These are phyloP conservation scores for Hypotaenidia okinawae DNA, from an alignment of 2,797 vertebrate genomes.

Conservation along the genomic window DNA sequence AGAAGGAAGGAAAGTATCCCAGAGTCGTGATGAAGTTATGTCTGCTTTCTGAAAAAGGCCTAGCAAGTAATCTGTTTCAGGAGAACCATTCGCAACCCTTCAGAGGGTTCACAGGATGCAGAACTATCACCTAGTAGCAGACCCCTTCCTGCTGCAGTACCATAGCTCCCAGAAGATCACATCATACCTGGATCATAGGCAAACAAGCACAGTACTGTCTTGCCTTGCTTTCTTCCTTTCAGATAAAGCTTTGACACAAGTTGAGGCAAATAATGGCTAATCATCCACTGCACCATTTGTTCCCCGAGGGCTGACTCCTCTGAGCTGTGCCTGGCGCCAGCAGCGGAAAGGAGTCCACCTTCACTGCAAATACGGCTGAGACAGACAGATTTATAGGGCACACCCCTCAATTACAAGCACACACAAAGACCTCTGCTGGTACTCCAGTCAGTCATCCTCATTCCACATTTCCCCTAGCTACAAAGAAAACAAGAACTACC, in stretches of 20 bases:
- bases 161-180: not conserved
- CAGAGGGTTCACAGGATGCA: not conserved
- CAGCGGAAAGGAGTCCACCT: not conserved
- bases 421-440: not conserved
- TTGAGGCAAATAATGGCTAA: not conserved
- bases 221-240: not conserved
- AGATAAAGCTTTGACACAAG: not conserved
- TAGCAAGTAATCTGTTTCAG: not conserved
- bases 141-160: not conserved
- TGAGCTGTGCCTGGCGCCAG: not conserved
- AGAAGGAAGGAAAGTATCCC: not conserved
- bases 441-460: not conserved
- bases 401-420: not conserved
- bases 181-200: not conserved
- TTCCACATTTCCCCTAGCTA: not conserved
- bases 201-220: not conserved
- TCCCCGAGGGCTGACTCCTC: fast-evolving
- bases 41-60: not conserved
- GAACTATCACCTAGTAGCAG: not conserved
- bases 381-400: not conserved
- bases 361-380: not conserved
- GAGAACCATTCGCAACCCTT: not conserved
- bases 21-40: not conserved
- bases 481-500: not conserved
- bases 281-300: not conserved